These are phyloP conservation scores for Manis javanica DNA, from an alignment of 2,797 vertebrate genomes.

Conservation along the genomic window DNA sequence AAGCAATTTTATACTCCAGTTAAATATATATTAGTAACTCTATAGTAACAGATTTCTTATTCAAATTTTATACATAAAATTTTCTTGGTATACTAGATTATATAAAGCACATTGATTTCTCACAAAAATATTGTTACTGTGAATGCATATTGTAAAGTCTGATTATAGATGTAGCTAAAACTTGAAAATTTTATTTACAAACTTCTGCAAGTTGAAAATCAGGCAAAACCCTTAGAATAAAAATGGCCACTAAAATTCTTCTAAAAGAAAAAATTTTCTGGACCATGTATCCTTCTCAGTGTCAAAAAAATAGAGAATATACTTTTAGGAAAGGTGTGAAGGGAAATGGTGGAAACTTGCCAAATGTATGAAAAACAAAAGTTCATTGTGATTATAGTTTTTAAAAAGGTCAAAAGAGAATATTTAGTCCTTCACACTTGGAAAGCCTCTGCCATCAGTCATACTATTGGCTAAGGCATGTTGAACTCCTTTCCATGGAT, in stretches of 20 bases:
- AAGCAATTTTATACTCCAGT: neutral
- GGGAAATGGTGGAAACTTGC: constrained; percentile 39
- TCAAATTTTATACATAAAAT: constrained; percentile 11
- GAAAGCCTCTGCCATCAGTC: neutral
- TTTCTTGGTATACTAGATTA: neutral
- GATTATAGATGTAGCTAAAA: neutral
- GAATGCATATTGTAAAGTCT: neutral
- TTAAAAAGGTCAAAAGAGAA: neutral
- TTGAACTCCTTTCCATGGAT: neutral
- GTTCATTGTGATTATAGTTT: constrained; percentile 27
- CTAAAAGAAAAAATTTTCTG: constrained; percentile 44
- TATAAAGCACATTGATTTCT: neutral
- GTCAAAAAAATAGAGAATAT: constrained; percentile 39
- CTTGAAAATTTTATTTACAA: constrained; percentile 38
- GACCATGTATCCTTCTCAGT: neutral
- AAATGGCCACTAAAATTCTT: constrained; percentile 55
- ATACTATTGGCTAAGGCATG: neutral
- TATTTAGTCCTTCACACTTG: neutral
- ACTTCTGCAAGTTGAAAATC: constrained; percentile 50
- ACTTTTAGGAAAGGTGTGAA: constrained; percentile 67
- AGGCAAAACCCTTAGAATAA: neutral
- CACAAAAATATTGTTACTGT: constrained; percentile 19
- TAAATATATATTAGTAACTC: neutral
- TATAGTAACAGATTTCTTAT: neutral
- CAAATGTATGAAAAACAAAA: constrained; percentile 56